Conservation (phyloP, 2,113 vertebrate genomes). For the Neolamprologus longior region DNA sequence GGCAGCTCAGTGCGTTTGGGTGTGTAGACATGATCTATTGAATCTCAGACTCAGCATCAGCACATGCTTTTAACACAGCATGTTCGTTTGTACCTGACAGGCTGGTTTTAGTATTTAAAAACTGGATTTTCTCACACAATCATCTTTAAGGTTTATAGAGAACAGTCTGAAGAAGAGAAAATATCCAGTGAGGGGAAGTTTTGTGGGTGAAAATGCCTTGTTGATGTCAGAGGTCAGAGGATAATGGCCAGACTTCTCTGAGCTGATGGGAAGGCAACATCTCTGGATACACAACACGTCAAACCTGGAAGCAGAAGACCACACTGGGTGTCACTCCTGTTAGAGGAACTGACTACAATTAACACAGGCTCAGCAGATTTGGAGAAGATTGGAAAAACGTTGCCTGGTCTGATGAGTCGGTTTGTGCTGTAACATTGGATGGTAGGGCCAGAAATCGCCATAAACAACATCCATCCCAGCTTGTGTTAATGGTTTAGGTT, state of each 20-base stretch:
- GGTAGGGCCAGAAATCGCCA: accelerated
- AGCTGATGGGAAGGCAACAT: neutral
- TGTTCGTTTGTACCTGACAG: neutral
- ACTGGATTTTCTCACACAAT: neutral
- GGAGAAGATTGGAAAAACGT: neutral
- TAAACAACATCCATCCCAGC: neutral
- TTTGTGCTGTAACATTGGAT: neutral
- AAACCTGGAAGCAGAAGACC: neutral
- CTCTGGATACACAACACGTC: neutral
- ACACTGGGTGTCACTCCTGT: neutral
- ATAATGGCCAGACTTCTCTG: neutral
- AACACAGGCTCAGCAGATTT: neutral
- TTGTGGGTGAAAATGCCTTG: accelerated
- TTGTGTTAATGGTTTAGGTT: neutral
- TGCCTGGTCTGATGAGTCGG: neutral
- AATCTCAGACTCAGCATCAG: neutral
- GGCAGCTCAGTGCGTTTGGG: neutral
- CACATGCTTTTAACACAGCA: neutral
- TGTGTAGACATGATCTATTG: neutral
- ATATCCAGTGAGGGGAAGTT: neutral
- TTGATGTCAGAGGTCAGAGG: neutral
- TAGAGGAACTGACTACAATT: neutral
- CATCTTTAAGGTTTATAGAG: neutral
- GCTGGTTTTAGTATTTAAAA: neutral
- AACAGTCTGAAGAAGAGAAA: accelerated